Base-by-base conservation (phyloP, 2,113 vertebrate species). In the Sakesphorus luctuosus region DNA sequence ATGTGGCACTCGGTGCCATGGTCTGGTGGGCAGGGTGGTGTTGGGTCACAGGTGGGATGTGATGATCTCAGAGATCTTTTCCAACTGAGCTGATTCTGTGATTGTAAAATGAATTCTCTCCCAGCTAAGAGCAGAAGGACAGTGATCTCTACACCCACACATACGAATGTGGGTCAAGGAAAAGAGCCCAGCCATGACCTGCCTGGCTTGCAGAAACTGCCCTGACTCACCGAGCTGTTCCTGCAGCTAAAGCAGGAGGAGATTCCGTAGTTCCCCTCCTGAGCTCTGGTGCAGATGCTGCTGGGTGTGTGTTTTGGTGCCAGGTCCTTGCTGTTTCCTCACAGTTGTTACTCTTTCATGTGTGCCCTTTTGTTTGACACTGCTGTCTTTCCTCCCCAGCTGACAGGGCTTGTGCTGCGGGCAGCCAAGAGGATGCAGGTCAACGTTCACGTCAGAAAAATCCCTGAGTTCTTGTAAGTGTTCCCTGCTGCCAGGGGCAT, bases 391-490 rank as follows among this genome's bases (percentile, higher is more conserved):
- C 93, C 75, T 92, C 89, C 92, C 29, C 98, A 99, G 99, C 97
- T 99, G 46, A 99, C 99, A 14, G 99, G 99, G 69, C 67, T 99
- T 7, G 89, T 99, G 72, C 90, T 99, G 53, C 98, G 75, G 96
- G 99, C 98, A 53, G 98, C 98, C 56, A 99, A 99, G 96, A 96
- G 99, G 88, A 96, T 99, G 84, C 99, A 99, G 96, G 58, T 99
- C 96, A 99, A 99, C 2, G 97, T 98, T 81, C 98, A 97, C 1
- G 73, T 99, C 14, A 96, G 97, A 93, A 98, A 98, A 84, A 49
- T 99, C 20, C 84, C 97, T 14, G 91, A 52, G 13, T 99, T 99
- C 97, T 93, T 97, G 99, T 99, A 98, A 98, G 98, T 98, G 62
- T 84, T 68, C 33, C 84, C 40, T 80, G 74, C 20, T 56, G 20